Evolutionary conservation across 2,888 invertebrate genomes (phyloP), one percentile per base, ranked within the genome.

Genomic region (Charanyca ferruginea): DNA sequence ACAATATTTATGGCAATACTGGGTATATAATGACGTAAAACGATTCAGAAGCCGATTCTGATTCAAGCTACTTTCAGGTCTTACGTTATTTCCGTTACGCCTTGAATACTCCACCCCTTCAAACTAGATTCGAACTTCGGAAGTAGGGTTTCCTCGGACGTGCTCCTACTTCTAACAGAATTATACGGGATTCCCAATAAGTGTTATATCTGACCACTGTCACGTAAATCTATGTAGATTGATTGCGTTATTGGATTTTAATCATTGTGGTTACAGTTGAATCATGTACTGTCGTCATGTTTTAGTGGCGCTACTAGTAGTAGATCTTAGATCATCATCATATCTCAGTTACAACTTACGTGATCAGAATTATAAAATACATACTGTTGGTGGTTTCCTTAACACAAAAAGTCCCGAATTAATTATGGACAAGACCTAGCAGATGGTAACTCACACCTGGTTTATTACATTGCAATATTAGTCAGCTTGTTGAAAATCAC

Each of bases 161-260:
- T n/a, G 3, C 18, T 44, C 11, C 16, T 35, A 3, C 16, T 25
- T 70, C 22, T 47, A 13, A n/a, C 3, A 11, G 8, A 41, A n/a
- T n/a, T n/a, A n/a, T 3, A 16, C 9, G 73, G 67, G 51, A 65
- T 73, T 66, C 38, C 66, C 73, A 41, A 32, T 45, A 51, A 0
- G 8, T 13, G 3, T 1, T 23, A 5, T n/a, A 11, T 16, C 45
- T 45, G 44, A 67, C 25, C 9, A 3, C 3, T 44, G 28, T 49
- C 75, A 67, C 57, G 75, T 74, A 18, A 35, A 22, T 4, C 9
- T 22, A 42, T 22, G 18, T n/a, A 48, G 25, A 55, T 41, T 49
- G 18, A 32, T 41, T 51, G 11, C 28, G 22, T 45, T 55, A 11
- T 16, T 18, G 32, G 42, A 16, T 42, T 71, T 71, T 52, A 55